A percentile compares a stretch with the other conserved stretches of the same genome.
Evolutionary conservation across 30 jellyfish, hydroid and myxozoan species (phyloP).

Genomic region (Turritopsis dohrnii): DNA sequence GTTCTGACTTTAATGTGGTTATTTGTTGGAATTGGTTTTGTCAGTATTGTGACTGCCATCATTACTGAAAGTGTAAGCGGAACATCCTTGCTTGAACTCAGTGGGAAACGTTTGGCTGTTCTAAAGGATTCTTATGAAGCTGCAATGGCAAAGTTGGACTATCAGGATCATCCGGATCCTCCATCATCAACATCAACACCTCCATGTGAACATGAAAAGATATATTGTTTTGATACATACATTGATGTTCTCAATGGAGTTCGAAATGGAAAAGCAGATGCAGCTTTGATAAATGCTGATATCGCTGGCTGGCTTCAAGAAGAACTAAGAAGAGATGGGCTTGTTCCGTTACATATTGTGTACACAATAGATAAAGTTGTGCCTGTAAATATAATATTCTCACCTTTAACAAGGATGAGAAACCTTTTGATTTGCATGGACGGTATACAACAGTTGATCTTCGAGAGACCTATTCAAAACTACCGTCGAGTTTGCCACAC

Average conservation of each 20-base stretch:
- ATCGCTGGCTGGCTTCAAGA: not conserved
- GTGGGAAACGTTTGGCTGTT: not conserved
- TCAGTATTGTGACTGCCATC: not conserved
- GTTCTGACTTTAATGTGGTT: not conserved
- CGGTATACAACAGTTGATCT: not conserved
- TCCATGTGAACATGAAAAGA: not conserved
- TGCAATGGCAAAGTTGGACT: not conserved
- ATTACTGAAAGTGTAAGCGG: not conserved
- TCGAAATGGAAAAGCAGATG: not conserved
- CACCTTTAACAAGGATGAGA: not conserved
- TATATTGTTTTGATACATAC: not conserved
- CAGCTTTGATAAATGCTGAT: not conserved
- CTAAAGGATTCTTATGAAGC: not conserved
- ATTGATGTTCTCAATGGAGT: not conserved
- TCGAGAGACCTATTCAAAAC: not conserved
- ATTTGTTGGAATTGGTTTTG: not conserved
- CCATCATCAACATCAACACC: not conserved
- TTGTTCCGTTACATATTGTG: not conserved
- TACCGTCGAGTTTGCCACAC: not conserved
- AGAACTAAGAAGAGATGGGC: not conserved
- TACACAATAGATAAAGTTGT: not conserved
- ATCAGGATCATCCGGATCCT: not conserved
- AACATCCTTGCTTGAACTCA: not conserved
- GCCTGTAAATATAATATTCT: not conserved
- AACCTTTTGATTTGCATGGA: not conserved